Evolutionary conservation across 2,113 vertebrate genomes (phyloP).

Genomic region (Upupa epops): DNA sequence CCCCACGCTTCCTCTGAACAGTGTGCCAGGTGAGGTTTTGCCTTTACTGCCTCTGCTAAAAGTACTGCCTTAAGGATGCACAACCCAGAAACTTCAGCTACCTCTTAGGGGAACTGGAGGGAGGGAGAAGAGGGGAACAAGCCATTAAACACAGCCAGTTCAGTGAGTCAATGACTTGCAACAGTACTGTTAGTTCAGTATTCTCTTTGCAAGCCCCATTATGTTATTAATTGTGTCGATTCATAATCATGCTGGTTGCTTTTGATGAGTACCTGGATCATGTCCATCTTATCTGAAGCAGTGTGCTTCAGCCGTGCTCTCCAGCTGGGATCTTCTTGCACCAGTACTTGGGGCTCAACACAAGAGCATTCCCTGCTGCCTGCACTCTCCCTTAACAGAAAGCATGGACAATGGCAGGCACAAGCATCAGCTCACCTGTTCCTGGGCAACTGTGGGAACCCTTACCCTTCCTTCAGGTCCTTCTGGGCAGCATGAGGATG

Average conservation of each 20-base stretch:
- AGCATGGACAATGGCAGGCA: not conserved
- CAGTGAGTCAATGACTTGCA: not conserved
- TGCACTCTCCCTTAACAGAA: not conserved
- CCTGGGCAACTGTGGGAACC: not conserved
- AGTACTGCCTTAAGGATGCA: not conserved
- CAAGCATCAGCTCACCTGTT: not conserved
- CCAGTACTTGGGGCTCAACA: not conserved
- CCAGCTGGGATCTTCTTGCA: not conserved
- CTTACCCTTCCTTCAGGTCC: not conserved
- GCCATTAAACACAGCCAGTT: not conserved
- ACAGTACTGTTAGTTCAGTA: not conserved
- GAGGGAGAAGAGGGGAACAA: not conserved
- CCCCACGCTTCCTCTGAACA: not conserved
- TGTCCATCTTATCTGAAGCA: not conserved
- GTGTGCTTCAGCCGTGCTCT: not conserved
- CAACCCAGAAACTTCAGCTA: not conserved
- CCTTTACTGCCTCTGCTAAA: not conserved
- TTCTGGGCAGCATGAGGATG: not conserved
- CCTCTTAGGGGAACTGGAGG: not conserved
- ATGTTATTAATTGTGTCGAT: not conserved
- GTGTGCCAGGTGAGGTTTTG: conserved; percentile 13
- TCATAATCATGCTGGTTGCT: not conserved
- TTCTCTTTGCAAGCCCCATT: not conserved
- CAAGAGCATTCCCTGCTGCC: not conserved
- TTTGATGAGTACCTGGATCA: not conserved